Evolutionary conservation across 2,113 vertebrate genomes (phyloP).

Genomic region (Anthoscopus minutus): DNA sequence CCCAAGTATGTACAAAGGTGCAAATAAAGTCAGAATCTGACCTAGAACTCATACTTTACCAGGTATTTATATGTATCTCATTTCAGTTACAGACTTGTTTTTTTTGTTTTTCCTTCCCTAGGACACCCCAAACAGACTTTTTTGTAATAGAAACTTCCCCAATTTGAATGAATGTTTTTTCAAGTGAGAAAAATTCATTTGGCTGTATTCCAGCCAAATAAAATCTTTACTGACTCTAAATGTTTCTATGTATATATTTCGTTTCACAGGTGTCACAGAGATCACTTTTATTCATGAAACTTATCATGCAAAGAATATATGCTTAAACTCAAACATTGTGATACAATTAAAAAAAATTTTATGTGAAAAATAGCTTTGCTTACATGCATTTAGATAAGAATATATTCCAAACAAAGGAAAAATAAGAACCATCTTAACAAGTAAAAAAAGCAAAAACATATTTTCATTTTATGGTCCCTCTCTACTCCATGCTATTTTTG

Average conservation of each 20-base stretch:
- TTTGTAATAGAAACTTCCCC: neutral
- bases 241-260: neutral
- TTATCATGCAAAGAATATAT: neutral
- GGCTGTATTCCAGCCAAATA: neutral
- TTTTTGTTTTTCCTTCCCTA: neutral
- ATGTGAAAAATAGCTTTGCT: neutral
- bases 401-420: neutral
- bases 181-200: neutral
- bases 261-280: neutral
- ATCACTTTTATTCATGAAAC: neutral
- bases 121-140: neutral
- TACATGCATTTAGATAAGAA: neutral
- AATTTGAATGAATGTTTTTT: neutral
- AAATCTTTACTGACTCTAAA: neutral
- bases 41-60: neutral
- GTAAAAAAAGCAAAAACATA: neutral
- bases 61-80: neutral
- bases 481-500: neutral
- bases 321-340: neutral
- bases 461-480: neutral
- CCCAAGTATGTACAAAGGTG: neutral
- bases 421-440: neutral
- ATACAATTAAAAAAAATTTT: neutral
- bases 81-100: neutral
- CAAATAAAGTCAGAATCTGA: neutral